phyloP scores from a whole-genome alignment of 2,888 invertebrate genomes.

The Nemotelus pantherinus region DNA sequence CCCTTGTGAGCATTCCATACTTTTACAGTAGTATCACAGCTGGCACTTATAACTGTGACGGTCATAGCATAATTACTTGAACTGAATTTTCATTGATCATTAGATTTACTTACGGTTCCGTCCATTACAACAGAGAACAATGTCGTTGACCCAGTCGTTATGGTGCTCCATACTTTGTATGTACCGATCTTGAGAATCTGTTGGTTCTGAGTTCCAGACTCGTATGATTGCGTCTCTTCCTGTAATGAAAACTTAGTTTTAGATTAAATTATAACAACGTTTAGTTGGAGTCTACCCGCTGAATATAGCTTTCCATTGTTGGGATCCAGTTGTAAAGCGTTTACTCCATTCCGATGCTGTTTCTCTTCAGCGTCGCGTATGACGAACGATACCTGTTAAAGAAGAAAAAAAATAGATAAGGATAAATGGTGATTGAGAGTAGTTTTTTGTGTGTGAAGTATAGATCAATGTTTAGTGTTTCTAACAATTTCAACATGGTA shows the following conservation, averaged over 20 bases:
- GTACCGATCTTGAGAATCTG: conserved; percentile 76
- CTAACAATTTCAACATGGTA: too few relatives aligned
- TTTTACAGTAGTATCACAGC: conserved; percentile 98
- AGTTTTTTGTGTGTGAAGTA: too few relatives aligned
- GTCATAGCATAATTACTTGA: neutral
- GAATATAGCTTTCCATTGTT: conserved; percentile 89
- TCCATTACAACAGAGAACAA: conserved; percentile 96
- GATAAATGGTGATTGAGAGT: too few relatives aligned
- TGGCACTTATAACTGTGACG: conserved; percentile 91
- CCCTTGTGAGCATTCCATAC: conserved; percentile 99
- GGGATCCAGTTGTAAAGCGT: conserved; percentile 93
- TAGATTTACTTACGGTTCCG: conserved; percentile 78
- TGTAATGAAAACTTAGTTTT: conserved; percentile 26
- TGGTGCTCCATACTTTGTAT: conserved; percentile 99
- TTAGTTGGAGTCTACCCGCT: conserved; percentile 66
- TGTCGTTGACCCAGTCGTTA: conserved; percentile 99
- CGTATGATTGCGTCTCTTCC: conserved; percentile 97
- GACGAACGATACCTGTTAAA: conserved; percentile 90
- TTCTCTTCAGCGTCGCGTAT: conserved; percentile 96
- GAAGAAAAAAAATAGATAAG: neutral
- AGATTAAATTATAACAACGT: neutral
- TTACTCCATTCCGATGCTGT: conserved; percentile 94
- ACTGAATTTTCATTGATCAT: neutral
- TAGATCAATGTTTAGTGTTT: too few relatives aligned
- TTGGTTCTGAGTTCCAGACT: conserved; percentile 78